Evolutionary conservation across 2,888 invertebrate genomes (phyloP).

Genomic region (Tryphoninae sp.): DNA sequence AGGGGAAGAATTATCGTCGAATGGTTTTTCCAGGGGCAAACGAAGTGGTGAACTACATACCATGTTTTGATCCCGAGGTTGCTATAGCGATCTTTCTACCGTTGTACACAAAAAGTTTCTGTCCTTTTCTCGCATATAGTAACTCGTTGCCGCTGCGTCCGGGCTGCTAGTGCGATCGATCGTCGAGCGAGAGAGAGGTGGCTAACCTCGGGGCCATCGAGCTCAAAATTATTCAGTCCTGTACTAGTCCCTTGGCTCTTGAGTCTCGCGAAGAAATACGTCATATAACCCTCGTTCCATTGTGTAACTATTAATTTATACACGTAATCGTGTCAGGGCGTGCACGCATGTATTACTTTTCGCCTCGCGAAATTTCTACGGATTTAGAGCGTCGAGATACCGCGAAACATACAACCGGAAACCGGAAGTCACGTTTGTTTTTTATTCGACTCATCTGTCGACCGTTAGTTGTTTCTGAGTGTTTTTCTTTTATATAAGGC

Average conservation of each 20-base stretch:
- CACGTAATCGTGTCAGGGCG: background rate
- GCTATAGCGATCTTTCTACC: constrained; percentile 75
- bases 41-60: constrained; percentile 44
- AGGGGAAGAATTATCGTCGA: background rate
- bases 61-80: constrained; percentile 76
- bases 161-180: constrained; percentile 20
- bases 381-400: constrained; percentile 29
- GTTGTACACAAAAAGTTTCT: constrained; percentile 24
- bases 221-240: constrained; percentile 59
- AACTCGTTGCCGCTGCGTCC: too few relatives aligned
- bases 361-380: background rate
- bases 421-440: constrained; percentile 48
- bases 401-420: constrained; percentile 50
- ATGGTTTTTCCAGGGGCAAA: background rate
- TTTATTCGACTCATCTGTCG: background rate
- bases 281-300: constrained; percentile 20
- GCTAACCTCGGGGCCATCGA: constrained; percentile 50
- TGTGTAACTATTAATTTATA: background rate
- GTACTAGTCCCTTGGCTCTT: constrained; percentile 26
- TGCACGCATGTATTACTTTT: background rate
- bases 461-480: background rate
- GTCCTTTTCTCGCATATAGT: too few relatives aligned
- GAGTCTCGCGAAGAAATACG: constrained; percentile 24
- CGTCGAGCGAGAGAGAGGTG: constrained; percentile 46
- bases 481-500: background rate